Evolutionary conservation across 1,140 invertebrate species (phyloP).

Genomic region (Bombus cullumanus): DNA sequence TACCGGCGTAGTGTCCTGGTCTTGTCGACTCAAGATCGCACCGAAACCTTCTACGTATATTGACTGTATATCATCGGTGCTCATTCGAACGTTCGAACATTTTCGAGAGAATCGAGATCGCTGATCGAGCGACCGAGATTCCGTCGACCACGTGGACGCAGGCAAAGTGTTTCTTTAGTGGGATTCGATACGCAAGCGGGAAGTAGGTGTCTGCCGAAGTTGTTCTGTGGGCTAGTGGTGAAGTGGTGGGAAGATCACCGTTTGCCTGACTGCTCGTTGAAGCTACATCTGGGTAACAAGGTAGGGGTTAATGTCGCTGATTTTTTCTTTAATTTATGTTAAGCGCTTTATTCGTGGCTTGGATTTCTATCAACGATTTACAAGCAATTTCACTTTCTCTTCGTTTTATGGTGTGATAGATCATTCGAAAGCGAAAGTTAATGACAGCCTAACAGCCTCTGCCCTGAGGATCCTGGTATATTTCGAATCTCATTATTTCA

Average conservation of each 20-base stretch:
- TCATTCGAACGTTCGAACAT: neutral
- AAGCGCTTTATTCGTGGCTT: neutral
- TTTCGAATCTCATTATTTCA: too few species aligned
- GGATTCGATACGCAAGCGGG: slow-evolving; percentile 21
- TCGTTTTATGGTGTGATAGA: neutral
- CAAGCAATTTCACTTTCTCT: neutral
- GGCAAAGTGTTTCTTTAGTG: slow-evolving; percentile 40
- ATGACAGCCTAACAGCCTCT: neutral
- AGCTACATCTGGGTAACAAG: slow-evolving; percentile 23
- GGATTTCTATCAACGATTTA: neutral
- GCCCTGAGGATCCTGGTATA: too few species aligned
- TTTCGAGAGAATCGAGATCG: neutral
- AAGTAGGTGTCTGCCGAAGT: slow-evolving; percentile 7
- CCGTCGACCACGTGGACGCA: slow-evolving; percentile 24
- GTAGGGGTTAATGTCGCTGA: slow-evolving; percentile 14
- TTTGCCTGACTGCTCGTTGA: neutral
- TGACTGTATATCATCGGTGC: neutral
- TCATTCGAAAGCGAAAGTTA: slow-evolving; percentile 2
- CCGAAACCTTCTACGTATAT: neutral
- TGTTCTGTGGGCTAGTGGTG: slow-evolving; percentile 49
- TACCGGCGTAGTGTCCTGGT: neutral
- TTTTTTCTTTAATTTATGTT: neutral
- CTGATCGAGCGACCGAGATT: too few species aligned
- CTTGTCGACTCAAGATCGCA: neutral
- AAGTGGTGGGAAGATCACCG: slow-evolving; percentile 27